Base-by-base conservation (phyloP, 2,113 vertebrate genomes). In the Castor canadensis region DNA sequence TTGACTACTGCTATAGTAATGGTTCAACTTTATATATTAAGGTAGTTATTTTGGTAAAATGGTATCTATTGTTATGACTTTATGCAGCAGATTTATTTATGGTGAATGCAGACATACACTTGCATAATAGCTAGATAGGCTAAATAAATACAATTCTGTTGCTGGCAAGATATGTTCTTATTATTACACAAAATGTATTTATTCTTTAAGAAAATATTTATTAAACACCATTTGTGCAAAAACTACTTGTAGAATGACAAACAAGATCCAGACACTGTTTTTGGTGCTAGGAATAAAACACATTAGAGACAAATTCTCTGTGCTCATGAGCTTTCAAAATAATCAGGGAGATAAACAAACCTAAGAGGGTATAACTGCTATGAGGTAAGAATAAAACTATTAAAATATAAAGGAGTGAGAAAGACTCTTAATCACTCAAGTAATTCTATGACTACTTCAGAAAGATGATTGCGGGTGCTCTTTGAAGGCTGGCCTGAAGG, bases 141-240 rank as follows among this genome's bases (percentile, higher is more conserved):
- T 96, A 91, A 81, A 81, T 96, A 75, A 79, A 95, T 56, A 32
- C 40, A 40, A 40, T 92, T 54, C 54, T 64, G 30, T 91, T 95
- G n/a, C 76, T 60, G 58, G 77, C 47, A 72, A 96, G 56, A 69
- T 8, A 81, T 85, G 58, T 54, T 96, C 32, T 71, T 92, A 60
- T 77, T 93, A 62, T 73, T 38, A 71, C 75, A 69, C 35, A 95
- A 49, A 90, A 81, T 71, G 71, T 49, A 83, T 84, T 71, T 85
- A 72, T 93, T 93, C 43, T 75, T 93, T 82, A 64, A 86, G n/a
- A 10, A 91, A 76, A 79, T 85, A 86, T 95, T 95, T 95, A 86
- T 85, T 94, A 91, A 62, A 73, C 43, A 54, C 8, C 83, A 83
- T 89, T 54, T 87, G 54, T 94, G 30, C 43, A 77, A 93, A 90